Evolutionary conservation across 2,797 vertebrate genomes (phyloP), one percentile per base, ranked within the genome.

Genomic region (Falco concolor): DNA sequence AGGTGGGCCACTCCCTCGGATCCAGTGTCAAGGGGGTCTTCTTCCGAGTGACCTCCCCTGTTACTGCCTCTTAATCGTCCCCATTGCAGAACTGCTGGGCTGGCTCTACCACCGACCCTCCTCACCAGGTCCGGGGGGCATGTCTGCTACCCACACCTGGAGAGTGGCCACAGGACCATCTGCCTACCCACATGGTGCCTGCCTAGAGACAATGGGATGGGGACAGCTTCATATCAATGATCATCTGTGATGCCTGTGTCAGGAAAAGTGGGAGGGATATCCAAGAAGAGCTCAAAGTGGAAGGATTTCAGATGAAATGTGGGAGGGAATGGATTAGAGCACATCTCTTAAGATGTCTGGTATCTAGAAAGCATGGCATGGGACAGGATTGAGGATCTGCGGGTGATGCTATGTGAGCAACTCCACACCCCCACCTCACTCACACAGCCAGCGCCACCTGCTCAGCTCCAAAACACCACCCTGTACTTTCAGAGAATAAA

Each of bases 21-120:
- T 13, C 54, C 2, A 0, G 15, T 10, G 15, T n/a, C 3, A 2
- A 56, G 18, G 6, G 9, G 9, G 27, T 30, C 25, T 42, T 74
- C 27, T 38, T 47, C 45, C 24, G 40, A 49, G 40, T 50, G 54
- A 27, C 52, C 44, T 73, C 49, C 72, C 74, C 36, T 24, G 13
- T 52, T 56, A 47, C 1, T 30, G 50, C 23, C 24, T 52, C 54
- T 67, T 56, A 61, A 45, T 22, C 4, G 1, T 9, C 25, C 52
- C 36, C 45, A 12, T 0, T 5, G 8, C 12, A 60, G 34, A 49
- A 30, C 0, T 22, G 44, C 38, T 9, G 17, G 56, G 49, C 67
- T 45, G 42, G 36, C 32, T 70, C 76, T 70, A 49, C 49, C 76
- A 54, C 7, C 42, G 44, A 27, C 53, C 22, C 18, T 36, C 40